These are phyloP conservation scores for Drosophila kikkawai DNA, from an alignment of 1,140 invertebrate genomes.

Conservation along the genomic window DNA sequence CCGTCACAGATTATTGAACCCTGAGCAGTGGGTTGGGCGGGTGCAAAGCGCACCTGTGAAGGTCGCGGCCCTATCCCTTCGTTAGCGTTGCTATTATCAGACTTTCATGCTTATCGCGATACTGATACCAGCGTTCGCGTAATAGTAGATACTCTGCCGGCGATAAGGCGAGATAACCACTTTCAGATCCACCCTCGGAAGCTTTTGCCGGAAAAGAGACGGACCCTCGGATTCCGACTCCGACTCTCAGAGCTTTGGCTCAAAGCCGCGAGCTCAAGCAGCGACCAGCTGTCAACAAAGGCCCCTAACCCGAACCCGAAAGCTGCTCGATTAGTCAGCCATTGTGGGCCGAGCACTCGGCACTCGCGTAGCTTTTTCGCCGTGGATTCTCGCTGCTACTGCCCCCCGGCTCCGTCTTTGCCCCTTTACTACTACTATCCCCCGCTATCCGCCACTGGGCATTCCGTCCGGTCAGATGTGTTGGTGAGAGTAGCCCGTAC, in stretches of 20 bases:
- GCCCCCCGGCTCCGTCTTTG: not conserved
- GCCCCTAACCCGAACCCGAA: constrained; percentile 28
- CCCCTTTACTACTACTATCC: not conserved
- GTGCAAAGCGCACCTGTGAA: constrained; percentile 23
- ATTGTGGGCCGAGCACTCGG: constrained; percentile 27
- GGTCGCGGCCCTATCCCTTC: constrained; percentile 12
- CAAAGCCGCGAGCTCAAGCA: constrained; percentile 8
- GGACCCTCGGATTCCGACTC: not conserved
- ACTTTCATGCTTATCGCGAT: constrained; percentile 20
- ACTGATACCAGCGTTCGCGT: constrained; percentile 11
- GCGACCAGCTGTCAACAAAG: constrained; percentile 36
- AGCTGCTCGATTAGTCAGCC: constrained; percentile 51
- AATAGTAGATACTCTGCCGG: constrained; percentile 9
- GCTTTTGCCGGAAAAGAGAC: constrained; percentile 24
- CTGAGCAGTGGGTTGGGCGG: not conserved
- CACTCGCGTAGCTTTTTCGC: constrained; percentile 26
- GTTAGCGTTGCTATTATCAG: not conserved
- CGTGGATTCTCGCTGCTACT: constrained; percentile 2
- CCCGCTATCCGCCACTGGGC: not conserved
- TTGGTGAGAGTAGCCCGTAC: constrained; percentile 17
- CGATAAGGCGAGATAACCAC: constrained; percentile 15
- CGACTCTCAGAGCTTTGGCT: constrained; percentile 28
- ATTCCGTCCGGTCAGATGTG: constrained; percentile 6
- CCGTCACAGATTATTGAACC: constrained; percentile 33
- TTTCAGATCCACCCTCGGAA: constrained; percentile 22